These are phyloP conservation scores for Muschampia plurimacula DNA, from an alignment of 2,888 invertebrate species.

Conservation along the genomic window DNA sequence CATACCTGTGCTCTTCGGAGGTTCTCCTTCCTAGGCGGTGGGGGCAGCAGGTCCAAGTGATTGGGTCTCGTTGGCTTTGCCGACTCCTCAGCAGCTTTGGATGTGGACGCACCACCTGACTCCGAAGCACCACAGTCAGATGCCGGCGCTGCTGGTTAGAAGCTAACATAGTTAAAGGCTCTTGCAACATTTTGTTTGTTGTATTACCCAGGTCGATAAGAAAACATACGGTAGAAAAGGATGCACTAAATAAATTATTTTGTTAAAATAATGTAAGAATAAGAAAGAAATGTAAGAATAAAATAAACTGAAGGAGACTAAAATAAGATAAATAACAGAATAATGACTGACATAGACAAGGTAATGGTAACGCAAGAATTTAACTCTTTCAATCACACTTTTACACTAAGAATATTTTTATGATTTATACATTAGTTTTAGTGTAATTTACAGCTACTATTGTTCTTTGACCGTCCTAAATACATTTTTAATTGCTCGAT, in stretches of 20 bases:
- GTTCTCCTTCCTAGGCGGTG: constrained; percentile 73
- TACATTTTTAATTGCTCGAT: not conserved
- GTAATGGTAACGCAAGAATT: too few species aligned
- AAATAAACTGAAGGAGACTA: too few species aligned
- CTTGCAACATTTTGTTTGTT: not conserved
- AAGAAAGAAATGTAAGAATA: too few species aligned
- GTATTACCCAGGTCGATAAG: not conserved
- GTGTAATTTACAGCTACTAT: too few species aligned
- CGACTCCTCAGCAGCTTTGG: constrained; percentile 58
- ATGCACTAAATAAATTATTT: too few species aligned
- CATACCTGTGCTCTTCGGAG: constrained; percentile 62
- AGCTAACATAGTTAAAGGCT: constrained; percentile 13
- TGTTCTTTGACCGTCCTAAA: too few species aligned
- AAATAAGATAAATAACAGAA: too few species aligned
- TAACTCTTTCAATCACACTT: too few species aligned
- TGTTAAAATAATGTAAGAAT: too few species aligned
- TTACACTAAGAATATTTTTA: too few species aligned
- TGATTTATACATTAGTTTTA: too few species aligned
- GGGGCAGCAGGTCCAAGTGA: constrained; percentile 78
- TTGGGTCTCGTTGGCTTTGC: constrained; percentile 48
- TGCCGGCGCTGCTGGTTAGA: constrained; percentile 60
- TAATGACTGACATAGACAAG: too few species aligned
- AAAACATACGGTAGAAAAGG: not conserved
- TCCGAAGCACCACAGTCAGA: constrained; percentile 74
- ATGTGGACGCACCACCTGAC: constrained; percentile 65